Evolutionary conservation across 2,888 invertebrate genomes (phyloP), one percentile per base, ranked within the genome.

Genomic region (Rutpela maculata): DNA sequence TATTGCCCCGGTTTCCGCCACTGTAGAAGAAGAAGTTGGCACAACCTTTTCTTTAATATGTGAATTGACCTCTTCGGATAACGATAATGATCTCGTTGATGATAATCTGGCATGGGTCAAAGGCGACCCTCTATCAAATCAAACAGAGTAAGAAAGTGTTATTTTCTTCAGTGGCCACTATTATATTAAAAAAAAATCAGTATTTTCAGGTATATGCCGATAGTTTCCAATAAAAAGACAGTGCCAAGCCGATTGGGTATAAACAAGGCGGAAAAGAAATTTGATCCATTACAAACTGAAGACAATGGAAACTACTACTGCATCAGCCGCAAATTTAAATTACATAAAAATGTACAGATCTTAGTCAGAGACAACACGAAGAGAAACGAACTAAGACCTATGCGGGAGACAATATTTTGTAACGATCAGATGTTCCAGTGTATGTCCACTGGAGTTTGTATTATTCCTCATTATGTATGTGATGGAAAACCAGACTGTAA

Each of bases 401-500:
- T 85, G 55, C 78, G 84, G 65, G 85, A 85, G 66, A 83, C 83
- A 19, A 79, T 73, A 62, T 86, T 85, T 77, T 89, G 89, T 74
- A 88, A 85, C 80, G 86, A 86, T 59, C 86, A 87, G 50, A 89
- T 88, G 87, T 90, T 89, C 75, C 85, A 85, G 67, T 90, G 90
- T 79, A 81, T 82, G 60, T 82, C 86, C 1, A 87, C 84, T 78
- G 87, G 87, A 2, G 80, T 86, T 50, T 92, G 92, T 83, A 91
- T 92, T 43, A 89, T 88, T 75, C 87, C 87, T 65, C 89, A 91
- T 82, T 92, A 90, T 84, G 88, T 91, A 7, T 92, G 92, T 84
- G 92, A 92, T 86, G 92, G 92, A 2, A 89, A 88, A 78, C 83
- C 84, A 18, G 92, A 92, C 84, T 92, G 92, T 81, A 89, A 88